Evolutionary conservation across 1,140 invertebrate species (phyloP).

Genomic region (Octopus bimaculoides): DNA sequence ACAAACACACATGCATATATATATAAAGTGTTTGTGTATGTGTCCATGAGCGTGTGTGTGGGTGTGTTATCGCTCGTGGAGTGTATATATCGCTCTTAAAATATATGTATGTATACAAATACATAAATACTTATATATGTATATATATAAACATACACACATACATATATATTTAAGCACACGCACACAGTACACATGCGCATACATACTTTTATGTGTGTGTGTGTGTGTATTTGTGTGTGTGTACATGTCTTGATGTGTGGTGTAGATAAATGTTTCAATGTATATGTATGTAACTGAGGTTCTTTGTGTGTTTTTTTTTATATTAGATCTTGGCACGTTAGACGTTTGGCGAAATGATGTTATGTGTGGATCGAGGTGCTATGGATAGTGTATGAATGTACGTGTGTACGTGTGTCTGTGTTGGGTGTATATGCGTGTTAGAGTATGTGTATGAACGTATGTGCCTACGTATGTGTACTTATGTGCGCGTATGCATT

Average conservation of each 20-base stretch:
- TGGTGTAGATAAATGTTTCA: not conserved
- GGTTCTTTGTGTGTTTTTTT: no score
- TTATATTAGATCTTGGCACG: no score
- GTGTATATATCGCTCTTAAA: no score
- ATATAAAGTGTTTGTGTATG: no score
- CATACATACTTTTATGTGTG: not conserved
- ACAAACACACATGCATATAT: no score
- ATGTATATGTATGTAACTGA: not conserved
- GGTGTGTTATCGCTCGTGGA: no score
- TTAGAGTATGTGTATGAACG: not conserved
- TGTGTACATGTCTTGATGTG: not conserved
- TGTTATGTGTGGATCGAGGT: no score
- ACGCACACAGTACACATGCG: not conserved
- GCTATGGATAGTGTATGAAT: no score
- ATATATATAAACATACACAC: not conserved
- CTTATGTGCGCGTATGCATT: not conserved
- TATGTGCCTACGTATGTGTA: not conserved
- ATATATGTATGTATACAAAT: no score
- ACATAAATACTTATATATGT: no score
- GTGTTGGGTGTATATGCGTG: not conserved
- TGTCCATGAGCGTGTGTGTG: no score
- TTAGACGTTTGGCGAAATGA: no score
- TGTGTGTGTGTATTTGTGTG: not conserved
- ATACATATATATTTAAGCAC: not conserved
- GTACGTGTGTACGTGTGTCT: not conserved